Conservation (phyloP, 1,140 invertebrate genomes). For the Halyomorpha halys region DNA sequence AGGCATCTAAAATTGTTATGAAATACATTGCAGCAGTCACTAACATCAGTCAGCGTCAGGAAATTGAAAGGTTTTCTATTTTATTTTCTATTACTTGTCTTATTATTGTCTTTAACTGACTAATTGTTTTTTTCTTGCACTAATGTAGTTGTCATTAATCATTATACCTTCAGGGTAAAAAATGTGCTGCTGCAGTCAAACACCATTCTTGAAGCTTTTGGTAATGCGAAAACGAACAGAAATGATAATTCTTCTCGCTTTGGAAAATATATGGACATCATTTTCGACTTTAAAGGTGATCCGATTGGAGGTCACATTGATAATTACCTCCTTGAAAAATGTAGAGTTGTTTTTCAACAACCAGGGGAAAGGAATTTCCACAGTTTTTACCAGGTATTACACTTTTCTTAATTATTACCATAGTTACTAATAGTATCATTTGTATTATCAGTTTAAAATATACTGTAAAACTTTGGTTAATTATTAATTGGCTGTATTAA, state of each 20-base stretch:
- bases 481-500: too few relatives aligned
- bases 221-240: constrained; percentile 93
- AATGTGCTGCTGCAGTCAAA: constrained; percentile 94
- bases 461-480: too few relatives aligned
- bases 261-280: constrained; percentile 99
- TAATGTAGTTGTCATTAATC: constrained; percentile 10
- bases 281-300: constrained; percentile 97
- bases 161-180: constrained; percentile 66
- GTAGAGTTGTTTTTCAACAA: constrained; percentile 85
- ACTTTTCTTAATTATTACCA: too few relatives aligned
- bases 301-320: constrained; percentile 92
- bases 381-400: constrained; percentile 87
- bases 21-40: constrained; percentile 97
- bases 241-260: constrained; percentile 97
- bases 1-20: constrained; percentile 98
- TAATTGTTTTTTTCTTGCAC: too few relatives aligned
- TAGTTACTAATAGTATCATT: too few relatives aligned
- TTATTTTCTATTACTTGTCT: background rate
- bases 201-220: constrained; percentile 90
- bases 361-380: constrained; percentile 93
- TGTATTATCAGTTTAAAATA: too few relatives aligned
- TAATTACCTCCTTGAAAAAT: constrained; percentile 95
- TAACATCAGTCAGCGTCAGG: constrained; percentile 78
- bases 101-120: background rate
- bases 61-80: constrained; percentile 73